phyloP scores from a whole-genome alignment of 92 coral and sea anemone genomes.

The Galaxea fascicularis region DNA sequence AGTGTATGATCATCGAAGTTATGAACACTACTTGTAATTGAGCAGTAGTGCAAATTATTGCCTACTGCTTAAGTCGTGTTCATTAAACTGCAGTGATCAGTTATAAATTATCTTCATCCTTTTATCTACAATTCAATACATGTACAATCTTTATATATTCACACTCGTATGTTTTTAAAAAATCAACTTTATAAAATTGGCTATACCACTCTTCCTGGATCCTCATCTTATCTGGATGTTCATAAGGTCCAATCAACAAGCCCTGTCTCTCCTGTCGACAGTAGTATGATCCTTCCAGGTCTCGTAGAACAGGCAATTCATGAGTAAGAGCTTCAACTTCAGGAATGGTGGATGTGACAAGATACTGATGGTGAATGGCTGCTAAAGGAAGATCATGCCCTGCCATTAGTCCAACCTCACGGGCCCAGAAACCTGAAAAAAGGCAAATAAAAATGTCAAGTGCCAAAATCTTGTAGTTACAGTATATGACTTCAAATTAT shows the following conservation, averaged over 20 bases:
- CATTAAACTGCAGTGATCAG: too few relatives aligned
- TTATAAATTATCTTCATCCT: too few relatives aligned
- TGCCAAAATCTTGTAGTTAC: background rate
- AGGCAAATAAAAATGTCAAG: background rate
- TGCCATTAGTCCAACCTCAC: constrained; percentile 95
- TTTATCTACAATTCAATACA: too few relatives aligned
- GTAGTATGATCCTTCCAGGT: constrained; percentile 93
- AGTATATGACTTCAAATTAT: too few relatives aligned
- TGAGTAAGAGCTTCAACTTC: constrained; percentile 87
- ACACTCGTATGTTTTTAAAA: too few relatives aligned
- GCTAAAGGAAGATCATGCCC: constrained; percentile 85
- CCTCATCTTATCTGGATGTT: constrained; percentile 85
- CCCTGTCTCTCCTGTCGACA: constrained; percentile 92
- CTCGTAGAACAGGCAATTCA: constrained; percentile 92
- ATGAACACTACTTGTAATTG: too few relatives aligned
- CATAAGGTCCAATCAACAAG: constrained; percentile 91
- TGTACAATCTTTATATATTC: too few relatives aligned
- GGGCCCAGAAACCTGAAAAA: constrained; percentile 91
- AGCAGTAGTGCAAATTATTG: too few relatives aligned
- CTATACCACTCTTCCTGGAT: constrained; percentile 91
- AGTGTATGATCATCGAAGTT: too few relatives aligned
- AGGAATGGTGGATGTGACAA: constrained; percentile 90
- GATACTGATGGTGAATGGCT: constrained; percentile 94
- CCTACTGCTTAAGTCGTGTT: too few relatives aligned
- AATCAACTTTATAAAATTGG: background rate